phyloP scores from a whole-genome alignment of 1,140 invertebrate species.

The Wasmannia auropunctata region DNA sequence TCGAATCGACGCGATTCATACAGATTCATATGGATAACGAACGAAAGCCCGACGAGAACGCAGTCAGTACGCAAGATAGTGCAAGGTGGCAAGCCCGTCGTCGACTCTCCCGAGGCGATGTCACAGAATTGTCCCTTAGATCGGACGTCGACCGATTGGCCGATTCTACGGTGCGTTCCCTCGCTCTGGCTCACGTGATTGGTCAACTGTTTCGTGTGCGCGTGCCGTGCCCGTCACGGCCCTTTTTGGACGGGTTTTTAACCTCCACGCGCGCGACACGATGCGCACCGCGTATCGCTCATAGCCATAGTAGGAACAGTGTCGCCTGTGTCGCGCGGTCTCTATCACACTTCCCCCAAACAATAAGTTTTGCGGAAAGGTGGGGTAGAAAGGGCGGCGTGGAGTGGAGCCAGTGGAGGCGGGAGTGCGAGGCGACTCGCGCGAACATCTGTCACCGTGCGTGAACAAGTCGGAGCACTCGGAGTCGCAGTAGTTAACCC shows the following conservation, averaged over 20 bases:
- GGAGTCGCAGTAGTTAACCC: too few species aligned
- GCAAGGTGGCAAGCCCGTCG: too few species aligned
- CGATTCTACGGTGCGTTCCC: neutral
- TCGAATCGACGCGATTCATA: neutral
- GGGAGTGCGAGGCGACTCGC: conserved; percentile 46
- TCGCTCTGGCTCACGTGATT: neutral
- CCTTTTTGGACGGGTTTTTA: neutral
- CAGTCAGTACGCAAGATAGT: too few species aligned
- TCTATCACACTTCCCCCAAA: conserved; percentile 61
- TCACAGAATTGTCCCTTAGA: neutral
- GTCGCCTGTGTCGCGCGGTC: too few species aligned
- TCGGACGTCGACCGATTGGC: neutral
- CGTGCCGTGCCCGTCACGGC: neutral
- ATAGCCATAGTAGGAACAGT: conserved; percentile 19
- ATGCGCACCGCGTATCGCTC: too few species aligned
- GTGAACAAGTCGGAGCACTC: too few species aligned
- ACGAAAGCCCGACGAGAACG: neutral
- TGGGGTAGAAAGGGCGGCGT: conserved; percentile 58
- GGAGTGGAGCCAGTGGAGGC: too few species aligned
- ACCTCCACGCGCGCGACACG: neutral
- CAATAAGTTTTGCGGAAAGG: conserved; percentile 58
- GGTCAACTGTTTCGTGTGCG: neutral
- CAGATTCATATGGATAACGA: neutral
- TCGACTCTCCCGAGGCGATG: neutral
- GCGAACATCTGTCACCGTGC: conserved; percentile 72